These are phyloP conservation scores for Corythoichthys intestinalis DNA, from an alignment of 2,113 vertebrate genomes.

Conservation along the genomic window DNA sequence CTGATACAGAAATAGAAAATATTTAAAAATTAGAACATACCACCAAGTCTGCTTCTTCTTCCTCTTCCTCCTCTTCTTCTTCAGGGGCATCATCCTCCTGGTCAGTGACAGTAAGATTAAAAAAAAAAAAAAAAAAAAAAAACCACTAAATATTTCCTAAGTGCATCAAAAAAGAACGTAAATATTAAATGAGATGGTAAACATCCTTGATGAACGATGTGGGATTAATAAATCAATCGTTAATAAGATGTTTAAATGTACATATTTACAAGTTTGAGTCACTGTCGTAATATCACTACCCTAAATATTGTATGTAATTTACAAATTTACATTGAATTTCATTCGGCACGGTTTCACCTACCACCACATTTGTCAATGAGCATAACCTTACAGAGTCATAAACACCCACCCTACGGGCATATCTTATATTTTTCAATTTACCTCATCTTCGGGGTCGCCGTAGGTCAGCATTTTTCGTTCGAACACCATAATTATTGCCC, in stretches of 20 bases:
- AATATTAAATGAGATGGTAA: neutral
- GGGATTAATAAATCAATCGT: neutral
- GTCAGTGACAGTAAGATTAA: neutral
- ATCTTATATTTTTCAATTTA: constrained; percentile 13
- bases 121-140: no score
- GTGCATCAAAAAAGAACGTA: neutral
- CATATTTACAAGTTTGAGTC: no score
- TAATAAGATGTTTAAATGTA: neutral
- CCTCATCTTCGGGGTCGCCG: constrained; percentile 67
- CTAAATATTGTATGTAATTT: neutral
- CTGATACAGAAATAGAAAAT: neutral
- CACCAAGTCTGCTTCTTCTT: constrained; percentile 64
- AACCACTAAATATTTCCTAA: no score
- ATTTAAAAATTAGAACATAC: constrained; percentile 40
- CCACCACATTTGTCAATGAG: neutral
- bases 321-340: neutral
- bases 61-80: constrained; percentile 50
- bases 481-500: constrained; percentile 51
- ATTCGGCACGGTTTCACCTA: neutral
- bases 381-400: constrained; percentile 11
- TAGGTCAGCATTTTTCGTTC: constrained; percentile 60
- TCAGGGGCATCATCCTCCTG: constrained; percentile 52
- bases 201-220: neutral
- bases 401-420: neutral
- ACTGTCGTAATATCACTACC: neutral